Conservation (phyloP, 1,140 invertebrate genomes). For the Panagrolaimus sp. region DNA sequence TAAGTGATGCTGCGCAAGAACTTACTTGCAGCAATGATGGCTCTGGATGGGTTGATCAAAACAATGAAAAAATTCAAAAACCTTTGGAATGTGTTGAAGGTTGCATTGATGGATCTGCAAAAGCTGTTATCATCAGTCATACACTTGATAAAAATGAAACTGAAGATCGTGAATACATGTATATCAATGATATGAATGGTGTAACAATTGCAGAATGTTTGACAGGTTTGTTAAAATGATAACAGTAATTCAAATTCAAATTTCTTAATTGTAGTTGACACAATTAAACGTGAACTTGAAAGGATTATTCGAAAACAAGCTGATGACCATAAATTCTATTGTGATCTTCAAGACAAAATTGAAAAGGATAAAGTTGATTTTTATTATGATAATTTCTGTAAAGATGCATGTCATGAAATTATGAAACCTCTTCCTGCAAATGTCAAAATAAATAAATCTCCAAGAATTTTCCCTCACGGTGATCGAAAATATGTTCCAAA, state of each 20-base stretch:
- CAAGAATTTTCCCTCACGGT: background rate
- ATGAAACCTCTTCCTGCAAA: background rate
- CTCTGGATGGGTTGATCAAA: background rate
- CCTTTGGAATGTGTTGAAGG: background rate
- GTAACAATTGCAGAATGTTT: constrained; percentile 5
- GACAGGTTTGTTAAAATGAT: background rate
- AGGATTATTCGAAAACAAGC: background rate
- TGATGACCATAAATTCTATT: constrained; percentile 8
- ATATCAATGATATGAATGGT: background rate
- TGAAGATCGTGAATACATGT: background rate
- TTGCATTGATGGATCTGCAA: background rate
- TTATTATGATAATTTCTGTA: constrained; percentile 9
- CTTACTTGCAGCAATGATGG: background rate
- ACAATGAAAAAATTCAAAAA: background rate
- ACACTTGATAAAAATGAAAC: constrained; percentile 4
- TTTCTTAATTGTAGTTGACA: background rate
- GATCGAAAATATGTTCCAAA: background rate
- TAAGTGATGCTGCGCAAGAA: background rate
- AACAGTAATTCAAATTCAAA: background rate
- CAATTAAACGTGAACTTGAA: background rate
- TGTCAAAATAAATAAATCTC: background rate
- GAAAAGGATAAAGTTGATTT: constrained; percentile 8
- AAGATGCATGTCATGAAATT: background rate
- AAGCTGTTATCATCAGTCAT: background rate
- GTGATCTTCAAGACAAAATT: background rate